These are phyloP conservation scores for Pelagia noctiluca DNA, from an alignment of 30 jellyfish, hydroid and myxozoan genomes.

Conservation along the genomic window DNA sequence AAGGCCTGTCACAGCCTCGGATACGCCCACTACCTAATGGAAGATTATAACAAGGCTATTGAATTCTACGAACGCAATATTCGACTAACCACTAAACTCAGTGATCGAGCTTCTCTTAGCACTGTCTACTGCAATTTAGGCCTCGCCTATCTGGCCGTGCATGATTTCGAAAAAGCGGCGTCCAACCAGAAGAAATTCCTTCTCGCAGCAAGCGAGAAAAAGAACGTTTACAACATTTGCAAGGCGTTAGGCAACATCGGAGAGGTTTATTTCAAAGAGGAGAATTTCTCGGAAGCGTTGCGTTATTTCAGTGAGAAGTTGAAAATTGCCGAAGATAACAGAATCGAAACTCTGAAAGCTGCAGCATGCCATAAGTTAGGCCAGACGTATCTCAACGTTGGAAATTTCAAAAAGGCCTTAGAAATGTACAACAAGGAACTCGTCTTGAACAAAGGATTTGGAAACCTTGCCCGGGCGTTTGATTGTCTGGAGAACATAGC, in stretches of 20 bases:
- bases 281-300: conserved; percentile 72
- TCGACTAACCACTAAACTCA: conserved; percentile 70
- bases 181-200: conserved; percentile 84
- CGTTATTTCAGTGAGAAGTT: conserved; percentile 73
- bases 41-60: conserved; percentile 73
- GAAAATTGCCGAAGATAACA: conserved; percentile 75
- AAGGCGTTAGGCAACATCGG: conserved; percentile 97
- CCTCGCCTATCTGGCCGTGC: conserved; percentile 81
- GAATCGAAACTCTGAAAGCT: conserved; percentile 57
- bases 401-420: conserved; percentile 70
- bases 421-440: conserved; percentile 69
- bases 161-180: conserved; percentile 83
- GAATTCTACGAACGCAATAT: conserved; percentile 81
- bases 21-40: conserved; percentile 61
- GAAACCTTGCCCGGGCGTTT: conserved; percentile 44
- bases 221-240: conserved; percentile 75
- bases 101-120: conserved; percentile 60
- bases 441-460: conserved; percentile 45
- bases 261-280: conserved; percentile 71
- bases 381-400: conserved; percentile 60
- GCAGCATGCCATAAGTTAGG: conserved; percentile 82
- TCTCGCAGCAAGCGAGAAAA: conserved; percentile 87
- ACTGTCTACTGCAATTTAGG: conserved; percentile 91
- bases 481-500: conserved; percentile 76
- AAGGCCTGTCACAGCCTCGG: conserved; percentile 94